Base-by-base conservation (phyloP, 2,888 invertebrate genomes). In the Labia minor region DNA sequence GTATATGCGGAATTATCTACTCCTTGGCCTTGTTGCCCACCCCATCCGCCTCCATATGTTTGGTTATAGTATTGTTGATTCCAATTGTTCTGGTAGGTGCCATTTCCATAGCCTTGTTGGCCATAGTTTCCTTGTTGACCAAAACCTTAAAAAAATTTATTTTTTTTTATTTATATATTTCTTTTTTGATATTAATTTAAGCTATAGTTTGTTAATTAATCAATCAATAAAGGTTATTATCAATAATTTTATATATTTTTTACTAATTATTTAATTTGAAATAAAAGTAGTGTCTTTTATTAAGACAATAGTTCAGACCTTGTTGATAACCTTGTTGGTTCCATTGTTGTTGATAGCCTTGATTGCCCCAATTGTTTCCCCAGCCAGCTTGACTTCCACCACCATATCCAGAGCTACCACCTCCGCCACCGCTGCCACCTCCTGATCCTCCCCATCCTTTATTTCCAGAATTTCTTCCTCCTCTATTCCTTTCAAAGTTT, bases 31-130 rank as follows among this genome's bases (percentile, higher is more conserved):
- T 64, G 65, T n/a, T 37, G 26, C 16, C 66, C 21, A 14, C 67
- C 49, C 6, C 61, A 37, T 11, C 63, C 61, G 20, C 64, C 26
- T 33, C 18, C 64, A 63, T 62, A 62, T 8, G 62, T 64, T 33
- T 68, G 69, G 16, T 66, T 63, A 19, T 70, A 69, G 20, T 69
- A 67, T 65, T 67, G 69, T 62, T 69, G 70, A 63, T 68, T 70
- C 70, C 70, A 70, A 64, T 68, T 68, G 8, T 8, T 26, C 26
- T 26, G 26, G 37, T 69, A 70, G 18, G 19, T 62, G 10, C 64
- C 65, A 65, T 68, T 66, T 1, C 68, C 68, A 21, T 68, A 68
- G 14, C 67, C 67, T 20, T 67, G 49, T 49, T 49, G 49, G 20
- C 68, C 67, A 20, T 68, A 67, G 19, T 66, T 63, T 1, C 63